Evolutionary conservation across 2,797 vertebrate species (phyloP).

Genomic region (Tapirus indicus): DNA sequence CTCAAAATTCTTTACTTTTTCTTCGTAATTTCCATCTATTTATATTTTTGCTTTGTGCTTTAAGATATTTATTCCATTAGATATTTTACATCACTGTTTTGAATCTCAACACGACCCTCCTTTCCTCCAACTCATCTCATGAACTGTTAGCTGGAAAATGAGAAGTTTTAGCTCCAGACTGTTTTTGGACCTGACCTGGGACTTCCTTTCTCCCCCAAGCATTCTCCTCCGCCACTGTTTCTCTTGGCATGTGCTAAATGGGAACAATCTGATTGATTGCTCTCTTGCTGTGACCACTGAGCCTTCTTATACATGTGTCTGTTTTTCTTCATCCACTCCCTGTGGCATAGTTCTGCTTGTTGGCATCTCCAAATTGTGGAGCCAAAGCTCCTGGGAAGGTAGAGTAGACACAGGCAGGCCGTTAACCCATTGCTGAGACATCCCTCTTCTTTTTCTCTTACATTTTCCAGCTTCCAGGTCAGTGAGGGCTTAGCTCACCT

Average conservation of each 20-base stretch:
- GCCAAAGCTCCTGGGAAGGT: neutral
- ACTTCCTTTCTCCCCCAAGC: neutral
- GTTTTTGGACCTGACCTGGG: neutral
- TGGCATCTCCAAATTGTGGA: neutral
- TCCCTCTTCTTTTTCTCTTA: neutral
- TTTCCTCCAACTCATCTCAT: neutral
- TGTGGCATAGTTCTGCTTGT: neutral
- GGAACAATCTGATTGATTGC: neutral
- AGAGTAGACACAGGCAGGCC: neutral
- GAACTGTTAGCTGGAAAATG: neutral
- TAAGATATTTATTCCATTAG: neutral
- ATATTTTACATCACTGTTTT: neutral
- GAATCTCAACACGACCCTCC: neutral
- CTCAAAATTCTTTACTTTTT: neutral
- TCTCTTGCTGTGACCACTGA: neutral
- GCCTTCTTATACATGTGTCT: neutral
- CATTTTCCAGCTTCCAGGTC: neutral
- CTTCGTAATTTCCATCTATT: neutral
- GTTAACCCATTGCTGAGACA: neutral
- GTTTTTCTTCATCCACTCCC: neutral
- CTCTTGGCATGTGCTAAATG: neutral
- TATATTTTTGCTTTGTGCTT: slow-evolving; percentile 5
- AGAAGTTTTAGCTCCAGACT: neutral
- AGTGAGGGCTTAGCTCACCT: neutral
- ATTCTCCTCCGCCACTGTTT: neutral